These are phyloP conservation scores for Polyploca ridens DNA, from an alignment of 2,888 invertebrate species.

Conservation along the genomic window DNA sequence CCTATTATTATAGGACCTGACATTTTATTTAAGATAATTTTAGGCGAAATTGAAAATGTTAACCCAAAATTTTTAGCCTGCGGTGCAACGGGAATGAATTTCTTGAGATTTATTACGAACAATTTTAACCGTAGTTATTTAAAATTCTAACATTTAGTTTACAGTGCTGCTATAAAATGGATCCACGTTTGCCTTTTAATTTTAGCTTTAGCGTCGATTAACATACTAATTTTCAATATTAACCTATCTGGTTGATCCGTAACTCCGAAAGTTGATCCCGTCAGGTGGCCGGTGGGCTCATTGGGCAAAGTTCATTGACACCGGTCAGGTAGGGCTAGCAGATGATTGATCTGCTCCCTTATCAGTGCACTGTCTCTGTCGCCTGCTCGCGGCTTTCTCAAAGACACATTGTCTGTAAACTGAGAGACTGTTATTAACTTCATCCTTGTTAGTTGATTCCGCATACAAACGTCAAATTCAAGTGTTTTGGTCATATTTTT, in stretches of 20 bases:
- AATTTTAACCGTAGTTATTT: slow-evolving; percentile 51
- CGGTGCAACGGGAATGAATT: slow-evolving; percentile 70
- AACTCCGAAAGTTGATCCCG: slow-evolving; percentile 66
- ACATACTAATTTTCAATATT: slow-evolving; percentile 57
- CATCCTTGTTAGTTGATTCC: neutral
- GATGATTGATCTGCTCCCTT: slow-evolving; percentile 82
- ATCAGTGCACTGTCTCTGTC: slow-evolving; percentile 79
- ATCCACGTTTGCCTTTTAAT: slow-evolving; percentile 16
- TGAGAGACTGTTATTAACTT: slow-evolving; percentile 62
- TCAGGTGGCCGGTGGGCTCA: slow-evolving; percentile 63
- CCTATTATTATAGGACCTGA: slow-evolving; percentile 79
- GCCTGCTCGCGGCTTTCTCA: slow-evolving; percentile 80
- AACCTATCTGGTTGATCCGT: slow-evolving; percentile 49
- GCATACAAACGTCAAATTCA: neutral
- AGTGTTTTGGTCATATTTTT: slow-evolving; percentile 25
- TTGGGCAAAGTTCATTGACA: slow-evolving; percentile 71
- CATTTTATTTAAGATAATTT: slow-evolving; percentile 76
- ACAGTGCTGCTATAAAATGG: slow-evolving; percentile 37
- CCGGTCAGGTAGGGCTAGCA: slow-evolving; percentile 77
- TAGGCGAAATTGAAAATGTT: slow-evolving; percentile 76
- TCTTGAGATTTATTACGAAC: slow-evolving; percentile 72
- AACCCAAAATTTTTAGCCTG: slow-evolving; percentile 65
- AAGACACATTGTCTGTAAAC: slow-evolving; percentile 77
- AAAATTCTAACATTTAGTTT: slow-evolving; percentile 58
- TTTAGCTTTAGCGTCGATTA: slow-evolving; percentile 31